Conservation (phyloP, 2,113 vertebrate genomes). For the Stigmatopora argus region DNA sequence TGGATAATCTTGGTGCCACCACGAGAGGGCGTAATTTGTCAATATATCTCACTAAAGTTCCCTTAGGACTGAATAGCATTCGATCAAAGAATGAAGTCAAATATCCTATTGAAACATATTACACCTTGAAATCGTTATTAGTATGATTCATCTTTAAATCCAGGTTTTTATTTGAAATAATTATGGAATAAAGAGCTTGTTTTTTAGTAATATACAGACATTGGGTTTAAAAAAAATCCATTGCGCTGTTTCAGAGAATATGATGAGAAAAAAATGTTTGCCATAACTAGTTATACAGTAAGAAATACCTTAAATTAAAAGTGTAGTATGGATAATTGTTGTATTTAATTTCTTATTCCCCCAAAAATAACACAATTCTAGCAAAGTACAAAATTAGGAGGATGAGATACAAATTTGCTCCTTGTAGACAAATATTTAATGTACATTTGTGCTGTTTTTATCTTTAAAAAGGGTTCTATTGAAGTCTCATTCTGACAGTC, state of each 20-base stretch:
- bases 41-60: not conserved
- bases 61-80: not conserved
- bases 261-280: not conserved
- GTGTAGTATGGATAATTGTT: not conserved
- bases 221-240: not conserved
- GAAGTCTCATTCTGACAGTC: not conserved
- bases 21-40: conserved; percentile 33
- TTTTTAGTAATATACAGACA: not conserved
- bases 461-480: not conserved
- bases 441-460: not conserved
- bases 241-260: not conserved
- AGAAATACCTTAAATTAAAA: not conserved
- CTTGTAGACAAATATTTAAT: not conserved
- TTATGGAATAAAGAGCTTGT: not conserved
- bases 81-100: not conserved
- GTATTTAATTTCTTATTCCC: not conserved
- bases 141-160: not conserved
- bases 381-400: not conserved
- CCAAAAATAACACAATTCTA: not conserved
- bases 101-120: not conserved
- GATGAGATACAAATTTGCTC: not conserved
- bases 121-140: not conserved
- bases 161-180: not conserved
- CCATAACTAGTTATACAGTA: not conserved
- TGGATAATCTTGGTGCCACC: conserved; percentile 5